phyloP scores from a whole-genome alignment of 1,140 invertebrate genomes.

The Drosophila nigrodunni region DNA sequence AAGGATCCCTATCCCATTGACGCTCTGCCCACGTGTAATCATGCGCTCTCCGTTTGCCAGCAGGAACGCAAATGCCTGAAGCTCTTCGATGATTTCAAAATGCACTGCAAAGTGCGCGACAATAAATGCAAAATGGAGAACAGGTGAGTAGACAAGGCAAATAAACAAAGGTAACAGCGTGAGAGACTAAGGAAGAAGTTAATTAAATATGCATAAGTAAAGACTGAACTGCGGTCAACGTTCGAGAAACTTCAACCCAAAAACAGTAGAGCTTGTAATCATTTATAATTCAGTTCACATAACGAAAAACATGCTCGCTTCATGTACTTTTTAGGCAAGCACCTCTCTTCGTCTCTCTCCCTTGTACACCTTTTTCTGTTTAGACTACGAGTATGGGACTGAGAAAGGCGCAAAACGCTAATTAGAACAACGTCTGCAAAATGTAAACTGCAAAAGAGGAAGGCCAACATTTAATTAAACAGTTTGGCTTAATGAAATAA shows the following conservation, averaged over 20 bases:
- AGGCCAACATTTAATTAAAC: conserved; percentile 62
- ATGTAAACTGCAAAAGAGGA: conserved; percentile 4
- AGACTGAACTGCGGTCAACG: conserved; percentile 10
- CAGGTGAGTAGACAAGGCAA: conserved; percentile 87
- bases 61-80: conserved; percentile 90
- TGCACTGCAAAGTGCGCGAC: conserved; percentile 92
- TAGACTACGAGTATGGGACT: background rate
- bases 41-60: conserved; percentile 92
- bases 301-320: conserved; percentile 34
- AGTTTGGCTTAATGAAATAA: conserved; percentile 76
- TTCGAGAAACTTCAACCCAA: background rate
- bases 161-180: background rate
- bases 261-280: conserved; percentile 35
- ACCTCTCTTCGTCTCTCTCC: background rate
- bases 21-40: conserved; percentile 93
- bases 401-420: conserved; percentile 21
- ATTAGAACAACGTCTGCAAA: conserved; percentile 38
- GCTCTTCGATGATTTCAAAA: conserved; percentile 93
- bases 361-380: background rate
- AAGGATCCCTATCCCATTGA: conserved; percentile 94
- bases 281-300: conserved; percentile 56
- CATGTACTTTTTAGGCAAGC: conserved; percentile 11
- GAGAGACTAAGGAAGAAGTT: background rate
- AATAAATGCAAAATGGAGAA: conserved; percentile 94
- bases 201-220: background rate